Percentiles rank a stretch among this genome's conserved stretches.
These are phyloP conservation scores for Astropecten irregularis DNA, from an alignment of 53 echinoderm and acorn worm species.

Conservation along the genomic window DNA sequence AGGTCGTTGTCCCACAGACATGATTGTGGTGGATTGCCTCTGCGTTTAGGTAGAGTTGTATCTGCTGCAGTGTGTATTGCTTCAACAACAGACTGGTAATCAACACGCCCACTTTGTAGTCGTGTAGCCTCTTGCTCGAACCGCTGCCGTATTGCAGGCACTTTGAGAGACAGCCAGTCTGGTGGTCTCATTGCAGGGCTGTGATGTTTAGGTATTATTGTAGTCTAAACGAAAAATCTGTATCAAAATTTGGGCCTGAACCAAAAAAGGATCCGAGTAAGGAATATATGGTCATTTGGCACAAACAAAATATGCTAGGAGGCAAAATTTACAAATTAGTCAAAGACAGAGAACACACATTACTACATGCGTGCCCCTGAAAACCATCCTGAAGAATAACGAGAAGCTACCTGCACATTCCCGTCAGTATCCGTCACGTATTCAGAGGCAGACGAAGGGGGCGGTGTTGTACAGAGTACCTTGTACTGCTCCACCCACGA, in stretches of 20 bases:
- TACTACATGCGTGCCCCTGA: no score
- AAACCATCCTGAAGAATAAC: no score
- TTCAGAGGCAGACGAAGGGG: no score
- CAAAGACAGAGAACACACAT: no score
- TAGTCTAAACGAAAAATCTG: not conserved
- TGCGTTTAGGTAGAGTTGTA: constrained; percentile 5
- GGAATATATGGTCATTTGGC: no score
- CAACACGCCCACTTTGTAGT: not conserved
- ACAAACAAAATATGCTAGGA: no score
- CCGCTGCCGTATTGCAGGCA: not conserved
- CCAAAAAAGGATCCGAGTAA: no score
- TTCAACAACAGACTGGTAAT: constrained; percentile 7
- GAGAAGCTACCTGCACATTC: no score
- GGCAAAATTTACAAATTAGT: no score
- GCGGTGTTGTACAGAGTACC: no score
- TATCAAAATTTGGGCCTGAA: not conserved
- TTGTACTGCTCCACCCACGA: no score
- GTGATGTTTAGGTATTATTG: constrained; percentile 22
- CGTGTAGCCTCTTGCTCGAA: not conserved
- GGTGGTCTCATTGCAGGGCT: not conserved
- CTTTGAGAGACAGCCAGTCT: constrained; percentile 20
- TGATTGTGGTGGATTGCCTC: constrained; percentile 4
- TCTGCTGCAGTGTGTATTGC: not conserved
- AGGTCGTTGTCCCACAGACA: constrained; percentile 13
- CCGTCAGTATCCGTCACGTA: no score